Base-by-base conservation (phyloP, 2,888 invertebrate species). In the Zhuqinia jingwanae region DNA sequence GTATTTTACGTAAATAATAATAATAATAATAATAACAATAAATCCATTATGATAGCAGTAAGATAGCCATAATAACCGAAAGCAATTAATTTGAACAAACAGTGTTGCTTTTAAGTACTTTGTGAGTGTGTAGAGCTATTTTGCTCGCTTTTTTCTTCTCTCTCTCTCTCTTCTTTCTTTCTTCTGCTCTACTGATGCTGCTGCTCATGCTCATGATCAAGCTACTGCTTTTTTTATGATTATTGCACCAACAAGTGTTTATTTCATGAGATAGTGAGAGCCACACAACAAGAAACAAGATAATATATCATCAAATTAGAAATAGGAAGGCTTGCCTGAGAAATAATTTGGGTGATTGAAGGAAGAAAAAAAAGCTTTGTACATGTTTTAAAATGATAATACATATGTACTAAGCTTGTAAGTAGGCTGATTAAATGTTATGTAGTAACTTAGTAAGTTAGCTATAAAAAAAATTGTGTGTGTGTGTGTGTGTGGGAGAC, bases 1-100 rank as follows among this genome's bases (percentile, higher is more conserved):
- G 36, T 36, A n/a, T n/a, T n/a, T n/a, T 50, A 50, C 53, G 50
- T 73, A 73, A 50, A 73, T 50, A 73, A 73, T 50, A 70, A 45
- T 45, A 50, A 70, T 65, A 56, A 56, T 20, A 56, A 70, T 70
- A 70, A 70, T 70, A 70, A 70, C 45, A 84, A 84, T 84, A 85
- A 85, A 85, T 85, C 73, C 79, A 85, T 85, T 85, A 85, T 70
- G 85, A 85, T 73, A 85, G 73, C 68, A 85, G 22, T 47, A 73
- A 63, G 84, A 85, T 85, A 77, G 84, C 84, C 84, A 85, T 85
- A 79, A 85, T 85, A 85, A 85, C 79, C 77, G 63, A 63, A 79
- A 85, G 85, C 85, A 85, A 85, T 85, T 85, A 85, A 85, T 85
- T 85, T 85, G 70, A 85, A 77, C 85, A 85, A 85, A 85, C 85